Evolutionary conservation across 2,113 vertebrate genomes (phyloP).

Genomic region (Anhinga rufa): DNA sequence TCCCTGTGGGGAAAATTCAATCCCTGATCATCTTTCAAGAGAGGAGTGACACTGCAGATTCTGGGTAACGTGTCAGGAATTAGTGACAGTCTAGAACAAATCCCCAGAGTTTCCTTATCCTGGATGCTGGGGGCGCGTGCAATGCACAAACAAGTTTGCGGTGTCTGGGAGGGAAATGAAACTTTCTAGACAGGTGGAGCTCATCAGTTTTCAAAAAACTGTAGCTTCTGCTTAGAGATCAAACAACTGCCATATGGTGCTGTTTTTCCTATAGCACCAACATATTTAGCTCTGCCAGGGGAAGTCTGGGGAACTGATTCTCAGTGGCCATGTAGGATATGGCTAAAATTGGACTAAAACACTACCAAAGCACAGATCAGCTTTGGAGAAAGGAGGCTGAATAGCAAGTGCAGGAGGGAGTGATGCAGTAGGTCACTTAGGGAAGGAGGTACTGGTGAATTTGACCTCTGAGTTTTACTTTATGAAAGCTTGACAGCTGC

Average conservation of each 20-base stretch:
- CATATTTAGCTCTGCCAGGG: conserved; percentile 3
- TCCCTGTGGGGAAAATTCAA: not conserved
- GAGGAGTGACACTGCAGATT: not conserved
- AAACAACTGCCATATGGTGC: conserved; percentile 41
- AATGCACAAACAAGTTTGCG: not conserved
- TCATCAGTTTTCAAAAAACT: not conserved
- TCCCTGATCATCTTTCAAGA: not conserved
- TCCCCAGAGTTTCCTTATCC: not conserved
- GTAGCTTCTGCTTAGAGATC: conserved; percentile 13
- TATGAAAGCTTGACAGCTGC: not conserved
- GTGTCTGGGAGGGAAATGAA: not conserved
- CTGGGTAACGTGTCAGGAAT: not conserved
- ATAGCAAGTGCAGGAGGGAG: not conserved
- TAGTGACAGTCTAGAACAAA: not conserved
- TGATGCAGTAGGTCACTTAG: not conserved
- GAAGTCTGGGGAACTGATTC: not conserved
- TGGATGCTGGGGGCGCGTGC: not conserved
- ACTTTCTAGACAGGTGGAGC: conserved; percentile 14
- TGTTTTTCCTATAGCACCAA: conserved; percentile 41
- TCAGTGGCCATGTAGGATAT: not conserved
- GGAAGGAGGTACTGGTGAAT: not conserved
- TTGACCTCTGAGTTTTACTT: not conserved
- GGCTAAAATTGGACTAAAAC: not conserved
- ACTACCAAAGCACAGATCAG: not conserved
- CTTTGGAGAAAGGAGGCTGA: not conserved